Percentiles rank a stretch among this genome's conserved stretches.
Conservation (phyloP, 2,888 invertebrate species). For the Drosophila kokeensis region DNA sequence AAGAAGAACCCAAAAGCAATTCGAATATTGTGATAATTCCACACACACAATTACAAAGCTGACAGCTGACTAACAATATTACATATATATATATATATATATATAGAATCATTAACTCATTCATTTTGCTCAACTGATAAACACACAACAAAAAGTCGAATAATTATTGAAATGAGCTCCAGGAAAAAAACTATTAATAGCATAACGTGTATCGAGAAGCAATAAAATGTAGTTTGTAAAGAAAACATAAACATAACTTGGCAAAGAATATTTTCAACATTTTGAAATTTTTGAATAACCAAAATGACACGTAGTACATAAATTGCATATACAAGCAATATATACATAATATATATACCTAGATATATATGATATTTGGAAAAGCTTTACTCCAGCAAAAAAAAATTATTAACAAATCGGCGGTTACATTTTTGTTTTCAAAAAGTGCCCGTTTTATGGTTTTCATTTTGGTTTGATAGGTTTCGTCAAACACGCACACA, state of each 20-base stretch:
- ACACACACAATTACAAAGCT: conserved; percentile 51
- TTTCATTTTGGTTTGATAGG: conserved; percentile 48
- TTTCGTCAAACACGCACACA: conserved; percentile 65
- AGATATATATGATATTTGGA: conserved; percentile 52
- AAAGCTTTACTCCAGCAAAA: conserved; percentile 67
- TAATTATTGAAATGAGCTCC: conserved; percentile 61
- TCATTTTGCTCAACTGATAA: conserved; percentile 80
- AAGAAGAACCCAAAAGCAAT: conserved; percentile 65
- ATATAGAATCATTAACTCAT: conserved; percentile 64
- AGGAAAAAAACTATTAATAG: conserved; percentile 66
- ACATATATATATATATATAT: not conserved
- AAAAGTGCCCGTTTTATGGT: conserved; percentile 63
- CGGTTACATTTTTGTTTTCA: conserved; percentile 63
- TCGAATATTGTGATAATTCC: conserved; percentile 73
- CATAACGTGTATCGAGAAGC: conserved; percentile 85
- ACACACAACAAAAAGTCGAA: conserved; percentile 3
- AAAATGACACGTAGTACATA: conserved; percentile 47
- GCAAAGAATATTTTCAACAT: conserved; percentile 57
- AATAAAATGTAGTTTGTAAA: conserved; percentile 83
- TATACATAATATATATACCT: conserved; percentile 37
- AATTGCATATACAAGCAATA: conserved; percentile 48
- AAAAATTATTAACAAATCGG: conserved; percentile 12
- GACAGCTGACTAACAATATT: conserved; percentile 20
- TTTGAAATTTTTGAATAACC: conserved; percentile 53
- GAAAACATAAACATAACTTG: conserved; percentile 54